Evolutionary conservation across 2,797 vertebrate species (phyloP).

Genomic region (Scyliorhinus canicula): DNA sequence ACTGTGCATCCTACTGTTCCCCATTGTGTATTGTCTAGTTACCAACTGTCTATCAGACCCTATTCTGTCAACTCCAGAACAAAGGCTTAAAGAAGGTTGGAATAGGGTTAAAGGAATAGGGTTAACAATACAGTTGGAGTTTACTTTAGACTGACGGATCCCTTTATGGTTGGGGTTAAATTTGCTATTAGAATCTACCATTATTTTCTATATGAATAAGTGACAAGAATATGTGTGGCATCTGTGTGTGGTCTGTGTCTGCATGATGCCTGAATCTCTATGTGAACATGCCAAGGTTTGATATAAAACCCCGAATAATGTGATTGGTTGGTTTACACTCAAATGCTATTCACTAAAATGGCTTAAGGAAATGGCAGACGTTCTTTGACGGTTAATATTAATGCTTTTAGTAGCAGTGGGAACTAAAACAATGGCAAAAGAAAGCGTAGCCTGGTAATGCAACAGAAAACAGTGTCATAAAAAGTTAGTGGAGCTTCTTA

Average conservation of each 20-base stretch:
- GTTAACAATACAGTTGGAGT: slow-evolving; percentile 28
- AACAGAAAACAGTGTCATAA: slow-evolving; percentile 30
- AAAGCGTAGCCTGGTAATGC: neutral
- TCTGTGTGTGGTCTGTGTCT: slow-evolving; percentile 33
- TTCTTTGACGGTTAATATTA: neutral
- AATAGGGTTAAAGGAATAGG: slow-evolving; percentile 33
- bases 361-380: neutral
- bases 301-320: slow-evolving; percentile 19
- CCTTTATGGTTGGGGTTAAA: slow-evolving; percentile 32
- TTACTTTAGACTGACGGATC: slow-evolving; percentile 22
- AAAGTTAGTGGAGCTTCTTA: neutral
- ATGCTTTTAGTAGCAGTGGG: slow-evolving; percentile 15
- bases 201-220: slow-evolving; percentile 34
- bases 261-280: slow-evolving; percentile 25
- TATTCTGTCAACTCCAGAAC: slow-evolving; percentile 24
- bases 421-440: neutral
- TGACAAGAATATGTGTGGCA: slow-evolving; percentile 36
- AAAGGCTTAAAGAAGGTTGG: slow-evolving; percentile 36
- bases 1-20: slow-evolving; percentile 34
- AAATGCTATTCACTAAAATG: slow-evolving; percentile 9
- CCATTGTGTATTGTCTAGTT: slow-evolving; percentile 36
- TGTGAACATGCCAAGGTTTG: slow-evolving; percentile 30
- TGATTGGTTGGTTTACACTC: slow-evolving; percentile 12
- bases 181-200: slow-evolving; percentile 4
- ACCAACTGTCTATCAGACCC: slow-evolving; percentile 36